Base-by-base conservation (phyloP, 2,113 vertebrate species). In the Protomyctophum bolini region DNA sequence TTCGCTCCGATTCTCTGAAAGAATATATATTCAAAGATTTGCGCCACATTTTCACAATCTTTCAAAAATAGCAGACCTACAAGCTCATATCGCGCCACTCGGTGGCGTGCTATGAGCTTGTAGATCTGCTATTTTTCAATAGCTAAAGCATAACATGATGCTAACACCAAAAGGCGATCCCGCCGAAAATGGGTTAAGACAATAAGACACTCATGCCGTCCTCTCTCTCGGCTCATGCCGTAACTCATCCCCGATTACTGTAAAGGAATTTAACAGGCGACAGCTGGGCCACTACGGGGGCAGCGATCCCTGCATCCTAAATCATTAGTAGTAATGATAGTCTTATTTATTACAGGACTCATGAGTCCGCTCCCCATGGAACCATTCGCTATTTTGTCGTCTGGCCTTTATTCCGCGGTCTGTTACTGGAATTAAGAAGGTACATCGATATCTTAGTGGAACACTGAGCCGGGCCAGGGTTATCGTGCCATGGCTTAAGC, bases 211-310 rank as follows among this genome's bases (percentile, higher is more conserved):
- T 86, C 78, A 82, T 82, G 73, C 80, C 82, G 87, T 85, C 78
- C n/a, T n/a, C 68, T 79, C 83, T 81, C 81, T 64, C 76, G 73
- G 66, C 68, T 77, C 82, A 58, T 69, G 85, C 73, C 58, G 65
- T 33, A 86, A 77, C 66, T 76, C 77, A 83, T 81, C 81, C 33
- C 75, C 77, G 72, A 83, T 89, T 82, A 89, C 80, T 78, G 84
- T 78, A n/a, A 80, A 85, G 80, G 89, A 88, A 89, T 91, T 85
- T 89, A 84, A 81, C 83, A 82, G 76, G 80, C 77, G 83, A 88
- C 92, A 92, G 91, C 91, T 91, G 90, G 45, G 14, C 71, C 75
- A 66, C 15, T 28, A 48, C 46, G n/a, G 11, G 75, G 73, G 70
- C 71, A 62, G 33, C 58, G 62, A 81, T 75, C 75, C 86, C n/a